Evolutionary conservation across 1,140 invertebrate genomes (phyloP).

Genomic region (Bombus sylvicola): DNA sequence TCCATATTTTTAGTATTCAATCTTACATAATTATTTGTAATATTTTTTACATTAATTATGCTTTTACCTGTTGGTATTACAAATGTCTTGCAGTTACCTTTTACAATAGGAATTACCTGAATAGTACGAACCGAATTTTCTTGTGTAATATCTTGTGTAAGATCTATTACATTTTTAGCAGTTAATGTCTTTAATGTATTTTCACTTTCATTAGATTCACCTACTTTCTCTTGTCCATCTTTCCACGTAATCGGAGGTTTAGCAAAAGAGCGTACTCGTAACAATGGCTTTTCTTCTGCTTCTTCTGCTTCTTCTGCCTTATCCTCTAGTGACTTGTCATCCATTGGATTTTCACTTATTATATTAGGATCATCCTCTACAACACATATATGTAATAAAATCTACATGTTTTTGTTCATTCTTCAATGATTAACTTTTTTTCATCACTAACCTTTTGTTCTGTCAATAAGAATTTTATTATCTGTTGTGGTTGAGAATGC

Average conservation of each 20-base stretch:
- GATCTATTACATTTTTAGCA: conserved; percentile 47
- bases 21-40: conserved; percentile 62
- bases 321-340: conserved; percentile 2
- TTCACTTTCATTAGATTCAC: not conserved
- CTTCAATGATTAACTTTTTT: conserved; percentile 22
- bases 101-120: conserved; percentile 18
- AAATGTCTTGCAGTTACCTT: conserved; percentile 32
- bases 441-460: conserved; percentile 45
- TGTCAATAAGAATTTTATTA: conserved; percentile 4
- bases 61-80: conserved; percentile 37
- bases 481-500: not conserved
- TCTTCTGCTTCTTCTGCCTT: conserved; percentile 3
- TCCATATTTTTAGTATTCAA: conserved; percentile 18
- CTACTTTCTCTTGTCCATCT: conserved; percentile 51
- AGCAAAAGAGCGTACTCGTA: conserved; percentile 76
- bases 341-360: not conserved
- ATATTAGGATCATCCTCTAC: conserved; percentile 42
- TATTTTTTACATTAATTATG: conserved; percentile 61
- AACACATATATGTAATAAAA: conserved; percentile 53
- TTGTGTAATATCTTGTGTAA: conserved; percentile 42
- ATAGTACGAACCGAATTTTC: not conserved
- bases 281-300: conserved; percentile 54
- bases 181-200: not conserved
- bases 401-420: conserved; percentile 8
- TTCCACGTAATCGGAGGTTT: conserved; percentile 74